Percentiles rank a stretch among this genome's conserved stretches.
These are phyloP conservation scores for Polypterus senegalus DNA, from an alignment of 2,113 vertebrate genomes.

Conservation along the genomic window DNA sequence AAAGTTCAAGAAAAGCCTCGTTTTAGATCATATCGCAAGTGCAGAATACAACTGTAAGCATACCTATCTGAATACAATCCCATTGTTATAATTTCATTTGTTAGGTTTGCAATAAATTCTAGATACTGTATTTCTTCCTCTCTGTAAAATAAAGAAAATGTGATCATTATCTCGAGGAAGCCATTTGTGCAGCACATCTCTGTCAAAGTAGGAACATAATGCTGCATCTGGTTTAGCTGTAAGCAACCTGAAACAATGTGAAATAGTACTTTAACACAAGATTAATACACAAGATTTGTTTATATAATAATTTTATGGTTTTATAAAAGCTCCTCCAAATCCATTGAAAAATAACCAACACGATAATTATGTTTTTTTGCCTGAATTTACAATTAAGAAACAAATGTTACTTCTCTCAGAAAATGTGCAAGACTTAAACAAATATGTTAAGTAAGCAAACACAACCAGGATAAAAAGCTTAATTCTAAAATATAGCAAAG, in stretches of 20 bases:
- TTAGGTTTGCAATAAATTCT: conserved; percentile 77
- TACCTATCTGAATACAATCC: conserved; percentile 82
- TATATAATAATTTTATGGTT: neutral
- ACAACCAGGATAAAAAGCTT: too few relatives aligned
- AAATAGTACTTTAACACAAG: too few relatives aligned
- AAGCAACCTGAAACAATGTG: too few relatives aligned
- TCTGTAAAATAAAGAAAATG: conserved; percentile 43
- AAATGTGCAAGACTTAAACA: conserved; percentile 7
- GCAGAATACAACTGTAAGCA: neutral
- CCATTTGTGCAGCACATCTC: neutral
- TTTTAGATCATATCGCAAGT: too few relatives aligned
- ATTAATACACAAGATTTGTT: too few relatives aligned
- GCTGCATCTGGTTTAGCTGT: neutral
- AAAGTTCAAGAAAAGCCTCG: too few relatives aligned
- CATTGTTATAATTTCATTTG: conserved; percentile 76
- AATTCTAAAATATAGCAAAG: too few relatives aligned
- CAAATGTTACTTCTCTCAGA: conserved; percentile 1
- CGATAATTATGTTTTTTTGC: neutral
- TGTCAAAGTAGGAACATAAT: neutral
- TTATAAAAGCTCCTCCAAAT: conserved; percentile 4
- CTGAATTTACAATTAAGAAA: neutral
- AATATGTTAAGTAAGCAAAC: neutral
- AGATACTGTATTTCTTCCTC: conserved; percentile 80
- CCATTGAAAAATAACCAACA: conserved; percentile 5
- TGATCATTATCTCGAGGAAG: too few relatives aligned